Evolutionary conservation across 2,797 vertebrate genomes (phyloP), one percentile per base, ranked within the genome.

Genomic region (Benthosema pterotum): DNA sequence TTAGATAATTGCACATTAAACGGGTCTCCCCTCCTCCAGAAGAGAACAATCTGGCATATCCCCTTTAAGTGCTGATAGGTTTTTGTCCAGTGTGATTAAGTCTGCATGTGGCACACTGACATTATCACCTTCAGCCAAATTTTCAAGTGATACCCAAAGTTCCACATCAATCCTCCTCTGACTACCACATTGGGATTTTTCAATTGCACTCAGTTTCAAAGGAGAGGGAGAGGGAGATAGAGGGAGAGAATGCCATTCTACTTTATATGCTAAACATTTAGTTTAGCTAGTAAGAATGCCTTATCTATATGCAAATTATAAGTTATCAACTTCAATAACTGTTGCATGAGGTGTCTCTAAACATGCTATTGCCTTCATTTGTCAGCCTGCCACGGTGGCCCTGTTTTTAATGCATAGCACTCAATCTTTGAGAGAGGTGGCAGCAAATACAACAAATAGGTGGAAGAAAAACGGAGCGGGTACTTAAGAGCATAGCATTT

Each of bases 221-320:
- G 57, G 67, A 80, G 57, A 60, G 22, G 22, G 22, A 16, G 15
- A 57, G 13, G n/a, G 32, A 9, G 32, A 9, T 7, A 28, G 22
- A 25, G n/a, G 11, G 43, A 46, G 43, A 46, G 43, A n/a, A 12
- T 3, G 14, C 19, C 32, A 80, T 79, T 83, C 87, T 90, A 88
- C 87, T 92, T 91, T 89, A 86, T 91, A 91, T 91, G 85, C 88
- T 88, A 87, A 85, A 87, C 82, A 90, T 88, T 89, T 83, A 87
- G 77, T 83, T 79, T 57, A 79, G 83, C 32, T 38, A 38, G 87
- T 89, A 88, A 87, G 81, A 88, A 87, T 84, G 75, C 80, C 89
- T 93, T 93, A 92, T 93, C 88, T 92, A 91, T 92, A 93, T 93
- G 92, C 90, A 92, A 92, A 93, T 93, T 68, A 86, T 87, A 68